Evolutionary conservation across 2,888 invertebrate species (phyloP).

Genomic region (Acleris cristana): DNA sequence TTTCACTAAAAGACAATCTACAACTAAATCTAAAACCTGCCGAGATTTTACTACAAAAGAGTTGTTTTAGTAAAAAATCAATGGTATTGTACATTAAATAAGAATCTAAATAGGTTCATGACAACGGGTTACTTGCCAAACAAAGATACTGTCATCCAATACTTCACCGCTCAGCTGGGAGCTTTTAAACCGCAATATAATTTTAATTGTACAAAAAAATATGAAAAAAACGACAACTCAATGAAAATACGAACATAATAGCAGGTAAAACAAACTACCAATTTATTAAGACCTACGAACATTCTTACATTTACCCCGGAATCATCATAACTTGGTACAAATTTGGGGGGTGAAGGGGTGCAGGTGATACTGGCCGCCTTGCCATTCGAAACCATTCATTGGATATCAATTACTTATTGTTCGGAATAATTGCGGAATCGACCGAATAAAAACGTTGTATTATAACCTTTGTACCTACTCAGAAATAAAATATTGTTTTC

Average conservation of each 20-base stretch:
- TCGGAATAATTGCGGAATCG: slow-evolving; percentile 64
- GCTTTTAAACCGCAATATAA: slow-evolving; percentile 60
- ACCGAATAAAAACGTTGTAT: slow-evolving; percentile 64
- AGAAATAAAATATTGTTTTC: slow-evolving; percentile 45
- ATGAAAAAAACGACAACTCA: slow-evolving; percentile 55
- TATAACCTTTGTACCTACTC: slow-evolving; percentile 57
- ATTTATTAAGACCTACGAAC: slow-evolving; percentile 40
- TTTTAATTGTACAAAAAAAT: slow-evolving; percentile 63
- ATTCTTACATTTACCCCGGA: not conserved
- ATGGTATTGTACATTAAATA: slow-evolving; percentile 18
- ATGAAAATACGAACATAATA: slow-evolving; percentile 62
- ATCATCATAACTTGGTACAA: slow-evolving; percentile 16
- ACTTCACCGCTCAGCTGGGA: slow-evolving; percentile 58
- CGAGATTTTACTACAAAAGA: not conserved
- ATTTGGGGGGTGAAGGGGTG: slow-evolving; percentile 39
- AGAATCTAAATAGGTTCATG: slow-evolving; percentile 17
- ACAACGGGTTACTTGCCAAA: slow-evolving; percentile 35
- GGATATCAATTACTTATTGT: slow-evolving; percentile 78
- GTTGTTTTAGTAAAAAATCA: not conserved
- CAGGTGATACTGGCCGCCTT: slow-evolving; percentile 46
- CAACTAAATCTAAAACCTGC: slow-evolving; percentile 2
- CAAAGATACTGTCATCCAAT: slow-evolving; percentile 42
- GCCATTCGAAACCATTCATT: slow-evolving; percentile 68
- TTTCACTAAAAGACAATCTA: slow-evolving; percentile 14
- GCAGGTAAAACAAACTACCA: slow-evolving; percentile 58